phyloP scores from a whole-genome alignment of 2,797 vertebrate genomes.

The Choloepus didactylus region DNA sequence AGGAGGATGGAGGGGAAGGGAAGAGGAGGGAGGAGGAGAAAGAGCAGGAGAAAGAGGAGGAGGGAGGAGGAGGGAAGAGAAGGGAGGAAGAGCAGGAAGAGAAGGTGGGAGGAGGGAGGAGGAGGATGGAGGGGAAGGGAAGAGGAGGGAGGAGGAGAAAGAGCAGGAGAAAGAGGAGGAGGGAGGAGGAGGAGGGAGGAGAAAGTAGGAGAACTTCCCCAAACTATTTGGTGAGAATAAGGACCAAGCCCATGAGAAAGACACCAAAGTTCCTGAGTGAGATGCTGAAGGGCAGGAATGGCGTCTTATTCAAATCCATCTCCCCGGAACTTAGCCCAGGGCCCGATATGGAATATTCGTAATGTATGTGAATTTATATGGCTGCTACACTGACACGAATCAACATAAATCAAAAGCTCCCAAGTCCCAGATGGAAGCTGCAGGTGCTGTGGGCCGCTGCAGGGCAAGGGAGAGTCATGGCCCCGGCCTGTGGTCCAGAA shows the following conservation, averaged over 20 bases:
- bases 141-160: no score
- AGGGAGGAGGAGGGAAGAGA: no score
- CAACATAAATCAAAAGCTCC: neutral
- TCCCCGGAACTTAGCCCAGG: neutral
- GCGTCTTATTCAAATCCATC: neutral
- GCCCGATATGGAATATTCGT: neutral
- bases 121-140: no score
- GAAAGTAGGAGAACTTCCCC: neutral
- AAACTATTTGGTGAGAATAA: neutral
- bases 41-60: no score
- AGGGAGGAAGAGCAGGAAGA: neutral
- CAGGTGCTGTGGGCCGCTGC: fast-evolving
- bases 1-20: no score
- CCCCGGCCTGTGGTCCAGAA: neutral
- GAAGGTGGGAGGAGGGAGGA: no score
- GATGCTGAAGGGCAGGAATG: neutral
- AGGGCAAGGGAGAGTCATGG: neutral
- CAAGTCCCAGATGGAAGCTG: neutral
- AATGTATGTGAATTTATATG: fast-evolving
- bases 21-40: no score
- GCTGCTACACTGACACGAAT: neutral
- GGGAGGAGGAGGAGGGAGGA: no score
- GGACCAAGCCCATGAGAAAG: neutral
- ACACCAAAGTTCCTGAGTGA: neutral
- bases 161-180: no score